phyloP scores from a whole-genome alignment of 2,797 vertebrate species.

The Enteromius thamalakanensis region DNA sequence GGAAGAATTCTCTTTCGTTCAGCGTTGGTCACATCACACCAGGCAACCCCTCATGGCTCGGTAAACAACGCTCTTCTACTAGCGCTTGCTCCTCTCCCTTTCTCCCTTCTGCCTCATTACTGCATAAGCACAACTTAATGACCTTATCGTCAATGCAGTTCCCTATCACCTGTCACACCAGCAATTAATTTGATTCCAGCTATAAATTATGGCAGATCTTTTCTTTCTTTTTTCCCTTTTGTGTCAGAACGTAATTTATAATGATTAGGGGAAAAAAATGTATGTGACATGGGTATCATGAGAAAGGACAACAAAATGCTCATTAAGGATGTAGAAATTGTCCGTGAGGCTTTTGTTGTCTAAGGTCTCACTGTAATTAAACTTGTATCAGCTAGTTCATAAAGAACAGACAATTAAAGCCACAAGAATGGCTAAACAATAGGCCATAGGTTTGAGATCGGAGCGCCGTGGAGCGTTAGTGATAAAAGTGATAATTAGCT shows the following conservation, averaged over 20 bases:
- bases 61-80: conserved; percentile 85
- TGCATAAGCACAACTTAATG: conserved; percentile 80
- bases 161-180: conserved; percentile 76
- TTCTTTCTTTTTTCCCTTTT: conserved; percentile 52
- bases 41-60: conserved; percentile 74
- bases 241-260: conserved; percentile 67
- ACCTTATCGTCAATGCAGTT: conserved; percentile 74
- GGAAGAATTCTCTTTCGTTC: conserved; percentile 64
- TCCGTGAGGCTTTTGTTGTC: conserved; percentile 69
- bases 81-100: conserved; percentile 64
- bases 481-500: conserved; percentile 49
- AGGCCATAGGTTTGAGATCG: conserved; percentile 37
- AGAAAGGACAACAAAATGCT: conserved; percentile 72
- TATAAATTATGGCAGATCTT: conserved; percentile 71
- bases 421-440: conserved; percentile 41
- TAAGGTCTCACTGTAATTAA: conserved; percentile 69
- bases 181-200: conserved; percentile 78
- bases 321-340: conserved; percentile 68
- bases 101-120: conserved; percentile 76
- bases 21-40: conserved; percentile 68
- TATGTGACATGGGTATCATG: conserved; percentile 70
- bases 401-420: conserved; percentile 52
- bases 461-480: background rate
- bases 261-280: conserved; percentile 56
- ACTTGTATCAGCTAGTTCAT: conserved; percentile 55